A percentile compares a stretch with the other conserved stretches of the same genome.
These are phyloP conservation scores for Cyclina sinensis DNA, from an alignment of 1,140 invertebrate genomes.

Conservation along the genomic window DNA sequence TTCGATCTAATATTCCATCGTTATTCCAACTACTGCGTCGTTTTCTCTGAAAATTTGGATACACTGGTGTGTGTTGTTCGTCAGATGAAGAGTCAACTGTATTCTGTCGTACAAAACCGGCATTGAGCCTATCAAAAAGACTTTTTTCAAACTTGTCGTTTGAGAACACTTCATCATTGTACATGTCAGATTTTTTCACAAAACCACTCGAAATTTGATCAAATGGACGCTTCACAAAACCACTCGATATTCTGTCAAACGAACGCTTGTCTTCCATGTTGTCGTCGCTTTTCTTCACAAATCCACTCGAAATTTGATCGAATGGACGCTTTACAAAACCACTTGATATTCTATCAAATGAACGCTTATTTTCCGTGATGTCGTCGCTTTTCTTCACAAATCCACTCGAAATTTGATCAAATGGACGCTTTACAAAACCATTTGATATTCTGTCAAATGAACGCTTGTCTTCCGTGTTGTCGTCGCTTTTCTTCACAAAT, in stretches of 20 bases:
- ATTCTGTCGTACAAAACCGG: slow-evolving; percentile 13
- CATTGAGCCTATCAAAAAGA: slow-evolving; percentile 20
- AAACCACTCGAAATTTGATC: not conserved
- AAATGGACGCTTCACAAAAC: slow-evolving; percentile 19
- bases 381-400: not conserved
- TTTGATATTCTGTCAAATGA: slow-evolving; percentile 6
- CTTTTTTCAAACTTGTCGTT: not conserved
- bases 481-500: slow-evolving; percentile 28
- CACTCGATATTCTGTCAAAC: slow-evolving; percentile 32
- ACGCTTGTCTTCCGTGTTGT: not conserved
- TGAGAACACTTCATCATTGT: not conserved
- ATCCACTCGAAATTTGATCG: slow-evolving; percentile 10
- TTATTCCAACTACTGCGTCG: not conserved
- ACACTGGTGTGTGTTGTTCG: not conserved
- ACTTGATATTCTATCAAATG: slow-evolving; percentile 1
- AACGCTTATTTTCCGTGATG: not conserved
- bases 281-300: slow-evolving; percentile 46
- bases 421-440: not conserved
- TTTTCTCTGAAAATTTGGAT: not conserved
- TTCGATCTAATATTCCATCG: slow-evolving; percentile 1
- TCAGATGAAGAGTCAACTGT: not conserved
- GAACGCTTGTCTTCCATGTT: not conserved
- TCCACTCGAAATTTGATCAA: not conserved
- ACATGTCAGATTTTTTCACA: not conserved
- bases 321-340: slow-evolving; percentile 26